Evolutionary conservation across 2,888 invertebrate genomes (phyloP).

Genomic region (Petrolisthes manimaculis): DNA sequence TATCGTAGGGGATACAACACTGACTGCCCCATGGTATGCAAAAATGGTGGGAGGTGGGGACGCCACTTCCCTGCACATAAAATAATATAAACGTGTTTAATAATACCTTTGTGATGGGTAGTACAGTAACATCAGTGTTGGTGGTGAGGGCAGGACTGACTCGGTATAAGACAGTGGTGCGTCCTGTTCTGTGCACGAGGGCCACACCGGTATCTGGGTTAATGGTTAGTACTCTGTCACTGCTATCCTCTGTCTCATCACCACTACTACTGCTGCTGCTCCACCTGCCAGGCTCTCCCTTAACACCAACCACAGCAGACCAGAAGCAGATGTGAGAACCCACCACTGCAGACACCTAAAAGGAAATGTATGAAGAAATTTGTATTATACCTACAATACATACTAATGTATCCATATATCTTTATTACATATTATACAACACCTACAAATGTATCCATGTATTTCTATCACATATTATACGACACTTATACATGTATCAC

Average conservation of each 20-base stretch:
- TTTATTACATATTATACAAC: too few species aligned
- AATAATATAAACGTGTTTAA: background rate
- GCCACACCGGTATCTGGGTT: slow-evolving; percentile 31
- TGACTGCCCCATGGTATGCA: background rate
- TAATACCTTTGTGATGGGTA: slow-evolving; percentile 43
- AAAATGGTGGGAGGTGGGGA: background rate
- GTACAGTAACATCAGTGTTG: slow-evolving; percentile 30
- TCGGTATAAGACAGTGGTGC: slow-evolving; percentile 31
- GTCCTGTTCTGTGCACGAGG: slow-evolving; percentile 27
- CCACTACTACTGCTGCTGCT: background rate
- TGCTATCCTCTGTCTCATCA: background rate
- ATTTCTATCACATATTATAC: too few species aligned
- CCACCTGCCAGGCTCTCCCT: slow-evolving; percentile 33
- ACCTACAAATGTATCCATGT: too few species aligned
- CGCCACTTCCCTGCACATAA: background rate
- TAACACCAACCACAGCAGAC: slow-evolving; percentile 24
- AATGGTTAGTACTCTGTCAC: slow-evolving; percentile 2
- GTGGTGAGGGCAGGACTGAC: slow-evolving; percentile 24
- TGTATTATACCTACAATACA: too few species aligned
- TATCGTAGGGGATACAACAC: too few species aligned
- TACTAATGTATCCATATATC: too few species aligned
- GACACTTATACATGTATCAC: too few species aligned
- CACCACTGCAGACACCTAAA: background rate
- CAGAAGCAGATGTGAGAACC: slow-evolving; percentile 44
- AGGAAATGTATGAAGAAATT: too few species aligned